Evolutionary conservation across 2,888 invertebrate genomes (phyloP), one percentile per base, ranked within the genome.

Genomic region (Zelleria hepariella): DNA sequence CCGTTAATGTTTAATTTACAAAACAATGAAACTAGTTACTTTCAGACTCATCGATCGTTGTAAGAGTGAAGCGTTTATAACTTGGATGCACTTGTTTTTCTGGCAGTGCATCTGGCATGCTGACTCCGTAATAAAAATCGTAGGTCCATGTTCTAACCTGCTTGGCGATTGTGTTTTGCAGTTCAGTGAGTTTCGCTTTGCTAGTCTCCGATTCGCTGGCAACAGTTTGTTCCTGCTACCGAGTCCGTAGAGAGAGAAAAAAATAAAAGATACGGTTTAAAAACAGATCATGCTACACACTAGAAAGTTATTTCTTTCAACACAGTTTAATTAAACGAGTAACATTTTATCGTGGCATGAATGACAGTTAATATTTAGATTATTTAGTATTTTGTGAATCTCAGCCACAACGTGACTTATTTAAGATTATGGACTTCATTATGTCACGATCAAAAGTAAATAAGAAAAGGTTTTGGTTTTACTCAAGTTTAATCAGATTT

Each of bases 131-230:
- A 24, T 53, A 42, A 42, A 42, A 15, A 15, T 42, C 32, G 32
- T 54, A 20, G 55, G 18, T 20, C 8, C 21, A 55, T 32, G 20
- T 20, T 63, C 88, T 88, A 80, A 96, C 96, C 93, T 96, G 96
- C 82, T 96, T 96, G 81, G 95, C 95, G 82, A 96, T 91, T 71
- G 95, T 94, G 78, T 93, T 92, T 91, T 96, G 96, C 70, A 96
- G 92, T 83, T 96, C 95, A 76, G 93, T 91, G 73, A 95, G 91
- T 89, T 90, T 91, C 75, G 80, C 61, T 49, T 79, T 79, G 75
- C 74, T 71, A 71, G 71, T 71, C 69, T 86, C 87, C 73, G 79
- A 71, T 67, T 86, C 85, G 70, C 83, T 86, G 81, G 82, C 85
- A 66, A 82, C 76, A 85, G 74, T 80, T 74, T 74, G 76, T 66